These are phyloP conservation scores for Cossypha niveicapilla DNA, from an alignment of 2,797 vertebrate genomes.

Conservation along the genomic window DNA sequence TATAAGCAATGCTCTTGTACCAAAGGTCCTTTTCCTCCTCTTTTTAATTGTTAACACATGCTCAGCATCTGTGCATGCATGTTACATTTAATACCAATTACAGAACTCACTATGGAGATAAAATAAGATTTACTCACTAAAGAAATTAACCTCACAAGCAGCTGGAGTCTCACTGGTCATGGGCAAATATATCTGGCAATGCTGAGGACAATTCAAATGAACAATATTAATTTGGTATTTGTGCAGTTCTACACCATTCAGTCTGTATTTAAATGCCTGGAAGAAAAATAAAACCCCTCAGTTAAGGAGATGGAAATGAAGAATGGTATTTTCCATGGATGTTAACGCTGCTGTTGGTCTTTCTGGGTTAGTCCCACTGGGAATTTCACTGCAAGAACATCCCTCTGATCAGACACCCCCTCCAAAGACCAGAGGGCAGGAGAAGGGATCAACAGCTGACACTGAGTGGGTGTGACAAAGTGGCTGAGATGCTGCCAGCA, in stretches of 20 bases:
- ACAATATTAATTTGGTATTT: neutral
- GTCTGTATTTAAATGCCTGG: neutral
- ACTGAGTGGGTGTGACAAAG: neutral
- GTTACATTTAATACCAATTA: neutral
- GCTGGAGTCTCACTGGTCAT: neutral
- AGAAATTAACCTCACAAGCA: slow-evolving; percentile 15
- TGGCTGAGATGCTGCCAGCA: slow-evolving; percentile 4
- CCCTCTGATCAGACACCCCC: neutral
- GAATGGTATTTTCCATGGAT: neutral
- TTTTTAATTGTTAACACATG: neutral
- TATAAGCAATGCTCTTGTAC: neutral
- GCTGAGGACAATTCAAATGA: neutral
- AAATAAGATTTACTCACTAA: neutral
- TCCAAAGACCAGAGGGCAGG: neutral
- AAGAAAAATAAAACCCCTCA: neutral
- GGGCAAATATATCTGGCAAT: neutral
- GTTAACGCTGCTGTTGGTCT: neutral
- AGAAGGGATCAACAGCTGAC: neutral
- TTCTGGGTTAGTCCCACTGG: neutral
- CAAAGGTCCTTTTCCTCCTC: neutral
- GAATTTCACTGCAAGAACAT: neutral
- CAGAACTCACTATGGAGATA: neutral
- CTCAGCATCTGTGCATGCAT: neutral
- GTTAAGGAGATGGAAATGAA: neutral
- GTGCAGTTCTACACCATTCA: neutral